Base-by-base conservation (phyloP, 2,797 vertebrate species). In the Channallabes apus region DNA sequence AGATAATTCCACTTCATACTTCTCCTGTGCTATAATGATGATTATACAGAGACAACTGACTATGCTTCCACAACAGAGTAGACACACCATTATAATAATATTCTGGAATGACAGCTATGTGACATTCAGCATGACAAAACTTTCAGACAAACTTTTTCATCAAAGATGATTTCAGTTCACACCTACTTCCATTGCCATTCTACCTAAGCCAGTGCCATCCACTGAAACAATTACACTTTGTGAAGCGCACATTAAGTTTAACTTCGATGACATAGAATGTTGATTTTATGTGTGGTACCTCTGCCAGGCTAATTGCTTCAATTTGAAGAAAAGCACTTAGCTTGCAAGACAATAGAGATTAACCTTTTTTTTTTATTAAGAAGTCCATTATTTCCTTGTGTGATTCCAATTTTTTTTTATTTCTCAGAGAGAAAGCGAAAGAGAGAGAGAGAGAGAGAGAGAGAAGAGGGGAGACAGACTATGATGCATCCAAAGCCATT, bases 61-160 rank as follows among this genome's bases (percentile, higher is more conserved):
- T 80, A 79, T 58, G 58, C 77, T 29, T 32, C 46, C n/a, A 41
- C 20, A 56, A 62, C 29, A 58, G 61, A 84, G 54, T 59, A 76
- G 80, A 59, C 54, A 38, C 32, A n/a, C n/a, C 32, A 85, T 86
- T 85, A 86, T 72, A 82, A 72, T 86, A 86, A 85, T 89, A 76
- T 29, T 35, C 38, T 86, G 24, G 85, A 78, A 59, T 59, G 76
- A 38, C 76, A 59, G 80, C 83, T 82, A 79, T 78, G 77, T 61
- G 84, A 83, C 82, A 11, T 78, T 86, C 80, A 61, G 80, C 11
- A n/a, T 77, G 59, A 84, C 82, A 83, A 76, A 86, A 77, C 77
- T 46, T 81, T 77, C 58, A 32, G 35, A 77, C 32, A 78, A 81
- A 68, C 68, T 88, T 79, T 71, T 32, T 41, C 54, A 29, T 79